Percentiles rank a stretch among this genome's conserved stretches.
These are phyloP conservation scores for Cheilosia pagana DNA, from an alignment of 2,888 invertebrate genomes.

Conservation along the genomic window DNA sequence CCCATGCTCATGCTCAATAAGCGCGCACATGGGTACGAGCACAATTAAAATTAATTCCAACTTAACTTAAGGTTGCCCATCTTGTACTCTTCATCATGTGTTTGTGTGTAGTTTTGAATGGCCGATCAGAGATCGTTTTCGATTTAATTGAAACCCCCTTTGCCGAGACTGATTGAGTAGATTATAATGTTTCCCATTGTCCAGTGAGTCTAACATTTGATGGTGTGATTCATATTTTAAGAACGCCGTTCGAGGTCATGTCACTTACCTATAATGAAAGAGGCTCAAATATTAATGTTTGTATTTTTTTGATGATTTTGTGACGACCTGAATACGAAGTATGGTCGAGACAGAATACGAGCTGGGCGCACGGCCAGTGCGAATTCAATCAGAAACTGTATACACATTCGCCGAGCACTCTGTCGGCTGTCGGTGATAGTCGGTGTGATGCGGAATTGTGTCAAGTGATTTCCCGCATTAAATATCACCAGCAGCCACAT, in stretches of 20 bases:
- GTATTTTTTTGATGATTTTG: constrained; percentile 28
- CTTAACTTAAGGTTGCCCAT: neutral
- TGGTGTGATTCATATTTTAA: neutral
- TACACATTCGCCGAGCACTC: constrained; percentile 22
- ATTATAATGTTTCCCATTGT: constrained; percentile 9
- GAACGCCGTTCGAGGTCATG: constrained; percentile 6
- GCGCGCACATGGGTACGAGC: constrained; percentile 15
- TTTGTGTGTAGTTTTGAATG: neutral
- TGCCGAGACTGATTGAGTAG: constrained; percentile 29
- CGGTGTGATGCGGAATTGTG: constrained; percentile 60
- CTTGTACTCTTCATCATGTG: neutral
- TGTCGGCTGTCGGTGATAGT: constrained; percentile 11
- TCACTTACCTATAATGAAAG: neutral
- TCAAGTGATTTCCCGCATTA: constrained; percentile 67
- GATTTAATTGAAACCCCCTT: constrained; percentile 33
- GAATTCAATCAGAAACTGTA: constrained; percentile 17
- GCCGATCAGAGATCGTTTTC: constrained; percentile 6
- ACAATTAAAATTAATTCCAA: constrained; percentile 46
- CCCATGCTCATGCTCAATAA: constrained; percentile 18
- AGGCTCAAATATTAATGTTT: constrained; percentile 18
- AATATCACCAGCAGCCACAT: constrained; percentile 46
- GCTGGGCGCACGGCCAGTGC: constrained; percentile 1
- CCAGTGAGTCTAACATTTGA: neutral
- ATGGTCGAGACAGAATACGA: constrained; percentile 17
- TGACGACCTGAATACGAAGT: constrained; percentile 36